Evolutionary conservation across 2,113 vertebrate genomes (phyloP), one percentile per base, ranked within the genome.

Genomic region (Anas platyrhynchos): DNA sequence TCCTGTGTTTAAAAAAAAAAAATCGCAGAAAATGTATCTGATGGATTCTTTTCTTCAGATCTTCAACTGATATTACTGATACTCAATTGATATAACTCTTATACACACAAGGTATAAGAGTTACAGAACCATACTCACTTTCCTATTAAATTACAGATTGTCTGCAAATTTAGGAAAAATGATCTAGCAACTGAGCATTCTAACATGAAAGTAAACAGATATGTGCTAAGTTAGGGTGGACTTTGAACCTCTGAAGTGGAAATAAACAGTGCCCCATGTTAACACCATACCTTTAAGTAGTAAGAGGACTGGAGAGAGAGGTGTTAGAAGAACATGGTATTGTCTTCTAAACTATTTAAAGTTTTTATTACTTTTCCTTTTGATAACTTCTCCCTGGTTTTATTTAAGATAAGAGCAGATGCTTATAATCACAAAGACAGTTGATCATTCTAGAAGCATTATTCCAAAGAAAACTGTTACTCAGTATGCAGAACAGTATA

Each of bases 371-470:
- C 34, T 81, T 26, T 31, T 50, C 17, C 25, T 63, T 68, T 55
- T 36, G 34, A 12, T 6, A 75, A 55, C 44, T 71, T 48, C 32
- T 48, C 61, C 38, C 18, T 4, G 44, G 29, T 52, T 71, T 85
- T 50, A 26, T 90, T 41, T n/a, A 48, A 48, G 16, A 43, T 80
- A 56, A 86, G 9, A 78, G 27, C 31, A 88, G 48, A 44, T 31
- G 8, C 7, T 46, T n/a, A 3, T 16, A 41, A 18, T 4, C 17
- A 46, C 13, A n/a, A 59, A 29, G 8, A 20, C 0, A 0, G 9
- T 6, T 29, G 20, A 14, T 80, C 13, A 9, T 58, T 83, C 48
- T 12, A 8, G 8, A 9, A 69, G 25, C 11, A 73, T 69, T 73
- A 66, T 81, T 83, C 79, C 15, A 54, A 77, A 83, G 38, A 9